A percentile compares a stretch with the other conserved stretches of the same genome.
Evolutionary conservation across 2,113 vertebrate species (phyloP).

Genomic region (Saguinus midas): DNA sequence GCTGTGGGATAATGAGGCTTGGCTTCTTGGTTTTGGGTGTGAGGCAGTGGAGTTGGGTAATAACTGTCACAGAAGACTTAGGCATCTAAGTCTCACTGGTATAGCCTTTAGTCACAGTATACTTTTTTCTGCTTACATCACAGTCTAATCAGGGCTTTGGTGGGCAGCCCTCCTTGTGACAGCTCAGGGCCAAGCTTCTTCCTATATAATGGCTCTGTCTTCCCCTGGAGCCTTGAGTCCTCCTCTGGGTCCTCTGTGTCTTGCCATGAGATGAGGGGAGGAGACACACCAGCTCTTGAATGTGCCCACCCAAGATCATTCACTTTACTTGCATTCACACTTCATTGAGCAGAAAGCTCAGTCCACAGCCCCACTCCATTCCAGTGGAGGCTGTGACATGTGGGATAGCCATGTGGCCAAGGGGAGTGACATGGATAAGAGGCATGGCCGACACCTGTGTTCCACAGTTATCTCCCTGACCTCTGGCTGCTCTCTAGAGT

Average conservation of each 20-base stretch:
- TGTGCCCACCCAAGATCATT: not conserved
- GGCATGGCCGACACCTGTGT: not conserved
- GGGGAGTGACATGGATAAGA: rapidly evolving
- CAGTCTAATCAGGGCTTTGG: not conserved
- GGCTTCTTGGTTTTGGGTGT: not conserved
- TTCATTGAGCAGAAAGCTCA: not conserved
- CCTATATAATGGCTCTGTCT: rapidly evolving
- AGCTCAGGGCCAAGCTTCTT: not conserved
- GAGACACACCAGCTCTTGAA: not conserved
- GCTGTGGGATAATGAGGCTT: not conserved
- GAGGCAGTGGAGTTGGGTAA: not conserved
- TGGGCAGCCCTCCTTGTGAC: not conserved
- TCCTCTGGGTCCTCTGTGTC: not conserved
- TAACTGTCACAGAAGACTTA: not conserved
- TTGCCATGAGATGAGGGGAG: not conserved
- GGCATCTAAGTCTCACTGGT: rapidly evolving
- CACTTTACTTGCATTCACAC: not conserved
- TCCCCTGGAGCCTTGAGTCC: not conserved
- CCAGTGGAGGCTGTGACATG: rapidly evolving
- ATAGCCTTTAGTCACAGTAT: not conserved
- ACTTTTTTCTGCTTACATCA: rapidly evolving
- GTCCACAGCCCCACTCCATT: rapidly evolving
- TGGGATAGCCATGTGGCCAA: not conserved
- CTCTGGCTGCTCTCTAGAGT: not conserved
- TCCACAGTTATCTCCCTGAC: not conserved